These are phyloP conservation scores for Mionectes olivaceus DNA, from an alignment of 2,797 vertebrate genomes.

Conservation along the genomic window DNA sequence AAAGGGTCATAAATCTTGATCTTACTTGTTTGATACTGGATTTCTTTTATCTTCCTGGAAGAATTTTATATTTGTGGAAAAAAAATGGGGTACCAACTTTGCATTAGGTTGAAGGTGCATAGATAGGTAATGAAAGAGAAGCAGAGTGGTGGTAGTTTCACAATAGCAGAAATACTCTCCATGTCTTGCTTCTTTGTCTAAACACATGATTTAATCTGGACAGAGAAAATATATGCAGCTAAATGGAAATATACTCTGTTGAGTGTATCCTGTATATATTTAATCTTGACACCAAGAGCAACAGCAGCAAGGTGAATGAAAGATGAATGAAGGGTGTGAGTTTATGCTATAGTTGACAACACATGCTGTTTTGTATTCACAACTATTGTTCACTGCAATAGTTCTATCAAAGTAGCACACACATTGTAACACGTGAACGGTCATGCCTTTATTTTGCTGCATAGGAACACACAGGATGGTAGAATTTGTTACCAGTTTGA, in stretches of 20 bases:
- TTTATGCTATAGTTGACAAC: background rate
- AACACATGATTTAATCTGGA: background rate
- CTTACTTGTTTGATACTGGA: background rate
- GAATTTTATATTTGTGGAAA: background rate
- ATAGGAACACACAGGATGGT: background rate
- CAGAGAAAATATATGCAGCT: background rate
- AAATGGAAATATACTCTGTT: background rate
- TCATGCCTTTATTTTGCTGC: background rate
- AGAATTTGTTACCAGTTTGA: background rate
- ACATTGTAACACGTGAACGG: background rate
- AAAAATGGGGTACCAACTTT: fast-evolving
- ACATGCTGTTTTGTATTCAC: background rate
- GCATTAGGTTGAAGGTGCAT: background rate
- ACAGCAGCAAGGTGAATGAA: background rate
- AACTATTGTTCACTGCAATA: background rate
- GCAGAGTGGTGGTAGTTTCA: background rate
- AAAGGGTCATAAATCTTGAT: background rate
- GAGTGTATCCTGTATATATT: background rate
- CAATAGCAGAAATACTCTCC: background rate
- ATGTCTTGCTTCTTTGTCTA: background rate
- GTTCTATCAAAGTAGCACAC: background rate
- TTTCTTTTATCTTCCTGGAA: background rate
- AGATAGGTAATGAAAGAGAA: background rate
- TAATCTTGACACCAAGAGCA: background rate
- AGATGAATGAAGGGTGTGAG: background rate